Evolutionary conservation across 1,140 invertebrate genomes (phyloP).

Genomic region (Anthonomus grandis): DNA sequence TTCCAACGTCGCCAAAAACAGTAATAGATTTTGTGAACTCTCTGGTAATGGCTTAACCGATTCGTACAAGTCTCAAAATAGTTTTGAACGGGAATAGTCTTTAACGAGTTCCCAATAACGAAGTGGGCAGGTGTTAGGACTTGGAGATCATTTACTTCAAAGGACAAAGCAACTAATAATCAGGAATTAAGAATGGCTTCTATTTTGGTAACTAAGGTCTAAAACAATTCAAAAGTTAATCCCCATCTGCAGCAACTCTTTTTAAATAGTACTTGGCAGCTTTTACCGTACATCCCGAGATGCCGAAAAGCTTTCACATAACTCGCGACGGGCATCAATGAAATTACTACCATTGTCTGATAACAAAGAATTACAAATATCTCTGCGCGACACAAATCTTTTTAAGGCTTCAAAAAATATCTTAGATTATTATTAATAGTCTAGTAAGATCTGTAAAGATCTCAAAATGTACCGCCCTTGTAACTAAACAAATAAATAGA

Average conservation of each 20-base stretch:
- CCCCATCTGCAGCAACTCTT: background rate
- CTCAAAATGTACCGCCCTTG: background rate
- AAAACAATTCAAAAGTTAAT: background rate
- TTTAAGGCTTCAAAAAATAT: background rate
- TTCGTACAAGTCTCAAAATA: background rate
- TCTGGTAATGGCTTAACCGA: background rate
- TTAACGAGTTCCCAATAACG: too few species aligned
- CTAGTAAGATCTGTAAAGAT: background rate
- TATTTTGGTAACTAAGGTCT: background rate
- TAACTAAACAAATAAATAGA: constrained; percentile 2
- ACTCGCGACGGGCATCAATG: background rate
- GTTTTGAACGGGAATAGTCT: background rate
- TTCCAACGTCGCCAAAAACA: too few species aligned
- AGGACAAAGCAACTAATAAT: background rate
- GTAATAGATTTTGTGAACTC: too few species aligned
- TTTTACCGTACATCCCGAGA: too few species aligned
- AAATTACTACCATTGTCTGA: too few species aligned
- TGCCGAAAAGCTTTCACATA: background rate
- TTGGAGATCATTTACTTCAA: too few species aligned
- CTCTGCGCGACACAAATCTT: background rate
- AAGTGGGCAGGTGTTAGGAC: background rate
- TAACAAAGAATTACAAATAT: background rate
- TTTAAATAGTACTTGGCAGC: too few species aligned
- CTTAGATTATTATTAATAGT: too few species aligned
- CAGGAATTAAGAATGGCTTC: background rate